Percentiles rank a stretch among this genome's conserved stretches.
phyloP scores from a whole-genome alignment of 2,888 invertebrate species.

The Lithophane semibrunnea region DNA sequence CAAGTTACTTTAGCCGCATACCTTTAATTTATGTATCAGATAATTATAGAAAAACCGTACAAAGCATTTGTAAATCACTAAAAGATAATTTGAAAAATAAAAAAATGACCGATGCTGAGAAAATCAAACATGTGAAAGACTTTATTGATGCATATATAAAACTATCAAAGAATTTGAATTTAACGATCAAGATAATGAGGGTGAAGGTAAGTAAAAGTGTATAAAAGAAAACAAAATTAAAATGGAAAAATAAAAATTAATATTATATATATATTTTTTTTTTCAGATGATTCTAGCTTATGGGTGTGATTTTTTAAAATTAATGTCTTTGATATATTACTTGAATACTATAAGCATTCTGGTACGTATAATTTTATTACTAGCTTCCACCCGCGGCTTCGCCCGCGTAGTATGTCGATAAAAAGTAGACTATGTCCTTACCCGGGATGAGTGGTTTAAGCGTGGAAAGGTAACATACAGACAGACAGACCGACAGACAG shows the following conservation, averaged over 20 bases:
- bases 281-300: slow-evolving; percentile 16
- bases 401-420: too few species aligned
- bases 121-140: slow-evolving; percentile 5
- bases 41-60: slow-evolving; percentile 14
- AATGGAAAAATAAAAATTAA: background rate
- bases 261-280: background rate
- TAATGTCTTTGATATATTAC: background rate
- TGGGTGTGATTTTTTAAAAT: background rate
- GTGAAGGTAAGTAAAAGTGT: slow-evolving; percentile 13
- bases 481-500: too few species aligned
- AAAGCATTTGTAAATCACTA: background rate
- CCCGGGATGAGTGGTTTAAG: too few species aligned
- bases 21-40: slow-evolving; percentile 6
- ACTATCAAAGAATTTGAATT: background rate
- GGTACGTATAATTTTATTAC: background rate
- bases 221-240: too few species aligned
- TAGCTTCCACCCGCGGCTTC: too few species aligned
- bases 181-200: background rate
- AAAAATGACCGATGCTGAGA: background rate
- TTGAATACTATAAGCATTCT: rapidly evolving
- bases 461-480: too few species aligned
- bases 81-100: slow-evolving; percentile 7
- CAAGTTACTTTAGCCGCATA: background rate
- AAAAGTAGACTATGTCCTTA: too few species aligned
- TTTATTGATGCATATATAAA: slow-evolving; percentile 1